A percentile compares a stretch with the other conserved stretches of the same genome.
These are phyloP conservation scores for Hormaphis cornu DNA, from an alignment of 1,140 invertebrate species.

Conservation along the genomic window DNA sequence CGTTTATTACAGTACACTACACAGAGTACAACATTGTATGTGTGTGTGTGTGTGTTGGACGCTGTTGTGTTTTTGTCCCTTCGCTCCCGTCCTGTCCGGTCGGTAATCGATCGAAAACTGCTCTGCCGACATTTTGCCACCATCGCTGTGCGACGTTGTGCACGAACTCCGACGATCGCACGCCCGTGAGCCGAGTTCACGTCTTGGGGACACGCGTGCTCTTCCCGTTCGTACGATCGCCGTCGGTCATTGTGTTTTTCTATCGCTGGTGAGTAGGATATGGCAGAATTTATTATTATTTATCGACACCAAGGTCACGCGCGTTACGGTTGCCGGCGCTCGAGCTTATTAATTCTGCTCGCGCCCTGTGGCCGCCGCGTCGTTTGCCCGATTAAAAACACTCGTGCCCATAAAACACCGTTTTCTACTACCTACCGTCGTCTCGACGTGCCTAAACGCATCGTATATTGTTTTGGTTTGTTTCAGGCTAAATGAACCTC, in stretches of 20 bases:
- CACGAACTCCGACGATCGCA: too few relatives aligned
- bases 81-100: too few relatives aligned
- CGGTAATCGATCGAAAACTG: too few relatives aligned
- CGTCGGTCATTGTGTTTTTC: not conserved
- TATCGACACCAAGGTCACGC: not conserved
- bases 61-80: too few relatives aligned
- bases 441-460: not conserved
- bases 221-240: not conserved
- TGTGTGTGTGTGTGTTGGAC: too few relatives aligned
- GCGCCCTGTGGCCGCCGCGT: too few relatives aligned
- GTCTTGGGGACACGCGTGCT: not conserved
- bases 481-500: slow-evolving; percentile 31
- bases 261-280: not conserved
- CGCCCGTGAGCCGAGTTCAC: not conserved
- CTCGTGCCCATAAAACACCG: too few relatives aligned
- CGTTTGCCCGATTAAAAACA: not conserved
- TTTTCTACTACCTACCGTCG: too few relatives aligned
- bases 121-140: not conserved
- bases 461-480: not conserved
- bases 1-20: too few relatives aligned
- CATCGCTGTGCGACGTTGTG: not conserved
- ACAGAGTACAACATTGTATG: too few relatives aligned
- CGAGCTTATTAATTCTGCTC: too few relatives aligned
- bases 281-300: not conserved
- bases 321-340: too few relatives aligned